Evolutionary conservation across 2,797 vertebrate genomes (phyloP), one percentile per base, ranked within the genome.

Genomic region (Lagocephalus sceleratus): DNA sequence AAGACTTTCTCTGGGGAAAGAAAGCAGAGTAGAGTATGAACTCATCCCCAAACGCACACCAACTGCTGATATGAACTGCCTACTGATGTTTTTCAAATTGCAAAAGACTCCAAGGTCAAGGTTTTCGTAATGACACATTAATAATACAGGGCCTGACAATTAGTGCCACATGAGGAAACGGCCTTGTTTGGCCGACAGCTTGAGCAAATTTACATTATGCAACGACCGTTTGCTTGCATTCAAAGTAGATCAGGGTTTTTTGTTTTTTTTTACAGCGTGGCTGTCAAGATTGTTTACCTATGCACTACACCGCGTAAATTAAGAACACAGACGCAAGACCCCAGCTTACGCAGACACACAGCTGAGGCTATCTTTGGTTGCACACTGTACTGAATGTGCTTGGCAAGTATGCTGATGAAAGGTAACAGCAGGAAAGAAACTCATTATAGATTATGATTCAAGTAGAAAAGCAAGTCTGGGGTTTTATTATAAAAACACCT

Each of bases 381-480:
- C 54, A 52, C 69, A 73, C 75, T 81, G 79, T 75, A 71, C 75
- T 75, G 69, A 82, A 85, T 85, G 79, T 82, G 85, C 84, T 78
- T 84, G 84, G 82, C 81, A 84, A 82, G 84, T 82, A 62, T 71
- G 72, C 71, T 76, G 84, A 86, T 86, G 78, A 87, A 85, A 83
- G 79, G 70, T 77, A 86, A 79, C 82, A 75, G 75, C 75, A 65
- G 80, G 68, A 78, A 71, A 79, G 68, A 56, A 82, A 80, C 83
- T 86, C 81, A 83, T 87, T 87, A 85, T 75, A 76, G 75, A 72
- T 66, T 20, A 26, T 71, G 79, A 85, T 78, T 83, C 79, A 76
- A 81, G 70, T 68, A 66, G 63, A 65, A 83, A 75, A 65, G 69
- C 57, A 52, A 65, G 58, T 59, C 41, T 39, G 52, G 47, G 67